Base-by-base conservation (phyloP, 2,113 vertebrate species). In the Thunnus thynnus region DNA sequence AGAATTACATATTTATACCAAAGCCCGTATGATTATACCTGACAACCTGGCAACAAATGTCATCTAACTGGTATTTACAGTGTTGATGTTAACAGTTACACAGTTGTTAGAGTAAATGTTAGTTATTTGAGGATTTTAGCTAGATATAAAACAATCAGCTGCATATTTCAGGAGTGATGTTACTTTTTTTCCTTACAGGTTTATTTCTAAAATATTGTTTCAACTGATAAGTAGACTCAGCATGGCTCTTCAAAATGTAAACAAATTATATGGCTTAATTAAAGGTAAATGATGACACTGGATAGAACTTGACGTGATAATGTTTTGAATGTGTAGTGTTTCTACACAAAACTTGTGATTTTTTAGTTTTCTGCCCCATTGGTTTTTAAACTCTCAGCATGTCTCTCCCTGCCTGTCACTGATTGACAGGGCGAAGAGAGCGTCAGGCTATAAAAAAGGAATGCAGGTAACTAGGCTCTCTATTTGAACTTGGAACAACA, bases 401-500 rank as follows among this genome's bases (percentile, higher is more conserved):
- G 62, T 74, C 78, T 88, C 72, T 80, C 62, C 6, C 63, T 25
- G 71, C 66, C 84, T 88, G 89, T 90, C 83, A 87, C 73, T 89
- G 86, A 91, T 85, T 92, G 91, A 90, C 90, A 84, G 78, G 44
- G 22, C 3, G 10, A 27, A 9, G 25, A 76, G 71, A 67, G 64
- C 36, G 17, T 68, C 64, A 54, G 50, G 52, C 69, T 69, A 86
- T 90, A 80, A 88, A 86, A 73, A 44, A 78, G 83, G 82, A 68
- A 83, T 77, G 84, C 77, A 85, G 82, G 86, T 88, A 86, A 92
- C 84, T 66, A 50, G 80, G 89, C 72, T 79, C 25, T 79, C 57
- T 83, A 41, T 84, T 80, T 89, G 89, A 92, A 93, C 89, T 88
- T 88, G 82, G 78, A 80, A 86, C 86, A 20, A 63, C 47, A 76